Base-by-base conservation (phyloP, 1,140 invertebrate species). In the Anagrus nilaparvatae region DNA sequence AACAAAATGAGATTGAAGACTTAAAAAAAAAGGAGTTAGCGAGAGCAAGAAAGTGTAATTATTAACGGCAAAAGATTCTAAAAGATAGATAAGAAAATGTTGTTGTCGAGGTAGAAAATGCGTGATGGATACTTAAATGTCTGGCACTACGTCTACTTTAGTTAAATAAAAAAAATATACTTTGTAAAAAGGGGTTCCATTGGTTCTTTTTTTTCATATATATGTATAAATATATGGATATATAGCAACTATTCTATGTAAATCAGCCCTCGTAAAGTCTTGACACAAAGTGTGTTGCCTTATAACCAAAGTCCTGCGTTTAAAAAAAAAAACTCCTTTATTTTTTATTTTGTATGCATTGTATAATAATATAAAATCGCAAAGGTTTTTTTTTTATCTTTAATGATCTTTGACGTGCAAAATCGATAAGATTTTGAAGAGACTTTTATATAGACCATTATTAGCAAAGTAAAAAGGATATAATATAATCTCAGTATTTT, bases 91-190 rank as follows among this genome's bases (percentile, higher is more conserved):
- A 69, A 58, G 50, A 50, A 48, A 52, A 30, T 12, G 25, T 43
- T 34, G 40, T 34, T 3, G 40, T 54, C 51, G 48, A 55, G 53
- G n/a, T n/a, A n/a, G n/a, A n/a, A n/a, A n/a, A n/a, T n/a, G n/a
- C 53, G 63, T 69, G 66, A 69, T 67, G 65, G 65, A 69, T 69
- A 65, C 62, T 69, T 69, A 67, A n/a, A n/a, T n/a, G n/a, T n/a
- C n/a, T n/a, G n/a, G n/a, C n/a, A n/a, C 64, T 65, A 56, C 64
- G 66, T 69, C 60, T 65, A 61, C 58, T 60, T 52, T 57, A n/a
- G n/a, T n/a, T n/a, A n/a, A n/a, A n/a, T n/a, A n/a, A n/a, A n/a
- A n/a, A n/a, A n/a, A n/a, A n/a, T n/a, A n/a, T n/a, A n/a, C n/a
- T n/a, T n/a, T n/a, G n/a, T n/a, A n/a, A n/a, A n/a, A n/a, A n/a